Conservation (phyloP, 2,797 vertebrate genomes). For the Alosa sapidissima region DNA sequence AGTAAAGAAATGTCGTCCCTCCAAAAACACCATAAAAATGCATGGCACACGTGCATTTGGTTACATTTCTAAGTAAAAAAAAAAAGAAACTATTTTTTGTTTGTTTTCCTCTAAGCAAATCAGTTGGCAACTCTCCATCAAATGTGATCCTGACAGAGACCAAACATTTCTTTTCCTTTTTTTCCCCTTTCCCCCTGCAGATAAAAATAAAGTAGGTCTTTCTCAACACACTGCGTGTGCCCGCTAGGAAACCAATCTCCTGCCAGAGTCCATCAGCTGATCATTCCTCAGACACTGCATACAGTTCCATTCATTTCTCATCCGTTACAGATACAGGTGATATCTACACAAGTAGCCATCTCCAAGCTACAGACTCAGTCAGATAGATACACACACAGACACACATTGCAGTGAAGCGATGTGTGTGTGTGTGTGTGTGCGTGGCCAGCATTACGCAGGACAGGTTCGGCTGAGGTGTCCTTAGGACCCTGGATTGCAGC, state of each 20-base stretch:
- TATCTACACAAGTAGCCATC: background rate
- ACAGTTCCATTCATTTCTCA: conserved; percentile 30
- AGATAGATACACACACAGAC: background rate
- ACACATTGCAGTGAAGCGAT: conserved; percentile 48
- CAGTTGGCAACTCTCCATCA: conserved; percentile 67
- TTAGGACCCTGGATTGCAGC: conserved; percentile 47
- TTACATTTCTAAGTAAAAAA: conserved; percentile 66
- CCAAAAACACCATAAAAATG: conserved; percentile 64
- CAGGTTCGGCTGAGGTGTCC: background rate
- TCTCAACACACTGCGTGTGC: conserved; percentile 51
- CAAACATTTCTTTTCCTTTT: conserved; percentile 55
- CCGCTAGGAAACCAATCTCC: conserved; percentile 1
- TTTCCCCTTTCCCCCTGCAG: conserved; percentile 46
- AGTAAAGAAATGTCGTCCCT: conserved; percentile 50
- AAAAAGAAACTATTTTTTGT: conserved; percentile 39
- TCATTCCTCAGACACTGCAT: conserved; percentile 8
- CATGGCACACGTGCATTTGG: conserved; percentile 78
- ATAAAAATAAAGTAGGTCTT: conserved; percentile 72
- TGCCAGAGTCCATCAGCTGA: conserved; percentile 46
- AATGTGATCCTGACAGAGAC: conserved; percentile 59
- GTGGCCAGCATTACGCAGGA: background rate
- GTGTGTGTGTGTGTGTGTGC: conserved; percentile 28
- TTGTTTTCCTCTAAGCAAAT: conserved; percentile 57
- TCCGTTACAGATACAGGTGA: background rate
- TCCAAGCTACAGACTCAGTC: background rate